Percentiles rank a stretch among this genome's conserved stretches.
Evolutionary conservation across 35 echinoderm and acorn worm species (phyloP).

Genomic region (Amphiura filiformis): DNA sequence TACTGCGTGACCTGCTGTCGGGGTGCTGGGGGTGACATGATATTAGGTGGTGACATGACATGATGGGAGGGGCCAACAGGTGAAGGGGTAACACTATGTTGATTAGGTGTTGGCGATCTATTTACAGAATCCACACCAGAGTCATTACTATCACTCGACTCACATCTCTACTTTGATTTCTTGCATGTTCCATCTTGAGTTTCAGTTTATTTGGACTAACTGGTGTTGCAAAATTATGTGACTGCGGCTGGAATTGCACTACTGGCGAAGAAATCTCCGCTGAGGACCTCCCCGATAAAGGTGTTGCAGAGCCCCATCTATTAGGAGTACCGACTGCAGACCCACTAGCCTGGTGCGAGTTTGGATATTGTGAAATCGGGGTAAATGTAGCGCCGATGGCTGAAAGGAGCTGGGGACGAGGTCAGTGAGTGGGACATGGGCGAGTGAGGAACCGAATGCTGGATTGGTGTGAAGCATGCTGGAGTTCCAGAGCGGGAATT

Average conservation of each 20-base stretch:
- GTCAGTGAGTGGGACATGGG: slow-evolving; percentile 72
- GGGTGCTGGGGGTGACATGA: slow-evolving; percentile 55
- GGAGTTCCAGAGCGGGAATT: slow-evolving; percentile 74
- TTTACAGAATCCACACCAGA: slow-evolving; percentile 73
- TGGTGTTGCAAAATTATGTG: slow-evolving; percentile 72
- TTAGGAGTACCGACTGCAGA: slow-evolving; percentile 58
- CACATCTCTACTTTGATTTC: slow-evolving; percentile 23
- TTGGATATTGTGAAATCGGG: slow-evolving; percentile 77
- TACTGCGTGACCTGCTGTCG: slow-evolving; percentile 25
- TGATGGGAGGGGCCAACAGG: slow-evolving; percentile 27
- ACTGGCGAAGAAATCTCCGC: slow-evolving; percentile 66
- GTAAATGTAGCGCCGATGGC: slow-evolving; percentile 48
- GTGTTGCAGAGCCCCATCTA: slow-evolving; percentile 61
- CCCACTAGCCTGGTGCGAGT: slow-evolving; percentile 16
- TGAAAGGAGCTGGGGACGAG: slow-evolving; percentile 65
- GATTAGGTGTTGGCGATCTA: slow-evolving; percentile 52
- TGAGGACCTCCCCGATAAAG: slow-evolving; percentile 82
- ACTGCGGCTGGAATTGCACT: slow-evolving; percentile 48
- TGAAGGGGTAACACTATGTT: slow-evolving; percentile 54
- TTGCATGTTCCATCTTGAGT: slow-evolving; percentile 64
- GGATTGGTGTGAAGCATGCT: slow-evolving; percentile 64
- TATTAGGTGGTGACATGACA: slow-evolving; percentile 63
- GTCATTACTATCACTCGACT: slow-evolving; percentile 81
- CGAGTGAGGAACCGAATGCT: slow-evolving; percentile 63
- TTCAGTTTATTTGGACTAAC: slow-evolving; percentile 85